Percentiles rank a stretch among this genome's conserved stretches.
Conservation (phyloP, 35 echinoderm and acorn worm genomes). For the Nesometra sesokonis region DNA sequence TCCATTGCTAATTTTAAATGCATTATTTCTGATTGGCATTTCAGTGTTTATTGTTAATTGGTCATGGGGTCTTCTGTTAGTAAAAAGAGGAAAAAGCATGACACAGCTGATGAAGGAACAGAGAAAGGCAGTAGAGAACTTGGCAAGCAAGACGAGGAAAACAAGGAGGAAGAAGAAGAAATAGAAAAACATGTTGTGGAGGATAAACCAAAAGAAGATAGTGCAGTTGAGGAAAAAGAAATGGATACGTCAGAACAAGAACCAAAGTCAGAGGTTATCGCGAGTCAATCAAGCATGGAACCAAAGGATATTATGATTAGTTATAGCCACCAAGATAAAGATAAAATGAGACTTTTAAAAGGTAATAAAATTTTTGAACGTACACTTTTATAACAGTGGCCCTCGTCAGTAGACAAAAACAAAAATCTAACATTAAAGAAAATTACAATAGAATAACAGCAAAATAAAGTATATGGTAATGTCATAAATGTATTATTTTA, state of each 20-base stretch:
- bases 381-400: no score
- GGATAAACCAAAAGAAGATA: neutral
- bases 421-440: no score
- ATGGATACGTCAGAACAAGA: neutral
- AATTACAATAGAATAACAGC: neutral
- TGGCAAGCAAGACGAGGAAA: neutral
- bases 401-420: no score
- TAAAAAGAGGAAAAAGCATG: no score
- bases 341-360: conserved; percentile 75
- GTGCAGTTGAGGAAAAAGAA: neutral
- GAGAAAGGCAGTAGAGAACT: neutral
- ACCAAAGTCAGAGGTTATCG: neutral
- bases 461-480: neutral
- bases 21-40: no score
- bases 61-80: no score
- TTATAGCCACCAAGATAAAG: conserved; percentile 88
- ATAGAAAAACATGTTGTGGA: neutral
- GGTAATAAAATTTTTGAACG: no score
- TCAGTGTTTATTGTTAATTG: no score
- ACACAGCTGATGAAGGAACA: no score
- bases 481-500: no score
- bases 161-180: neutral
- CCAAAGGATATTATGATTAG: conserved; percentile 89
- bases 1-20: no score
- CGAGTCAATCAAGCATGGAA: conserved; percentile 42